Conservation (phyloP, 2,797 vertebrate genomes). For the Toxotes lorentzi region DNA sequence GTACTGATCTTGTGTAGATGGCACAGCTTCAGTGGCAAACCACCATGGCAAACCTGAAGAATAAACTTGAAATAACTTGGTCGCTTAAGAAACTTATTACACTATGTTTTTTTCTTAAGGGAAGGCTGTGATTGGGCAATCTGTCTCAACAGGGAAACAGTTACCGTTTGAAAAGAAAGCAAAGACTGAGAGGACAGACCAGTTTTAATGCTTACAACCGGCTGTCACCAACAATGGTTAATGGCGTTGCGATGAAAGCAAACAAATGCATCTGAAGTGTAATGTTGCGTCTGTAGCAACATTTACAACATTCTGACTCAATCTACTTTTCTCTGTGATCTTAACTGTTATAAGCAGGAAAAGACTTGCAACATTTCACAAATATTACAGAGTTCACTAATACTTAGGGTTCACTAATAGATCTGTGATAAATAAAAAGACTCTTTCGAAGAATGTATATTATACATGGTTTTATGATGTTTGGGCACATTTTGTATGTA, state of each 20-base stretch:
- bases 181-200: constrained; percentile 34
- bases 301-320: neutral
- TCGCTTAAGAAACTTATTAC: neutral
- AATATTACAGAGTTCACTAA: neutral
- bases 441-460: neutral
- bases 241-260: neutral
- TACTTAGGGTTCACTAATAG: neutral
- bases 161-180: constrained; percentile 1
- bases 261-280: neutral
- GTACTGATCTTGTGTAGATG: neutral
- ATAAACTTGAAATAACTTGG: constrained; percentile 30
- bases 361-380: neutral
- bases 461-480: neutral
- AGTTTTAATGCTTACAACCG: constrained; percentile 18
- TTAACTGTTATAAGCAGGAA: neutral
- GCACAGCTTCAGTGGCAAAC: neutral
- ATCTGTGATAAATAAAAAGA: neutral
- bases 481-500: neutral
- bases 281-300: neutral
- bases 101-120: constrained; percentile 28
- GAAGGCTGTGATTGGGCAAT: constrained; percentile 20
- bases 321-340: neutral
- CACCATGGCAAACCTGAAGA: neutral
- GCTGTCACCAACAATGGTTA: neutral
- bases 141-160: neutral